Percentiles rank a stretch among this genome's conserved stretches.
These are phyloP conservation scores for Osmerus eperlanus DNA, from an alignment of 2,113 vertebrate genomes.

Conservation along the genomic window DNA sequence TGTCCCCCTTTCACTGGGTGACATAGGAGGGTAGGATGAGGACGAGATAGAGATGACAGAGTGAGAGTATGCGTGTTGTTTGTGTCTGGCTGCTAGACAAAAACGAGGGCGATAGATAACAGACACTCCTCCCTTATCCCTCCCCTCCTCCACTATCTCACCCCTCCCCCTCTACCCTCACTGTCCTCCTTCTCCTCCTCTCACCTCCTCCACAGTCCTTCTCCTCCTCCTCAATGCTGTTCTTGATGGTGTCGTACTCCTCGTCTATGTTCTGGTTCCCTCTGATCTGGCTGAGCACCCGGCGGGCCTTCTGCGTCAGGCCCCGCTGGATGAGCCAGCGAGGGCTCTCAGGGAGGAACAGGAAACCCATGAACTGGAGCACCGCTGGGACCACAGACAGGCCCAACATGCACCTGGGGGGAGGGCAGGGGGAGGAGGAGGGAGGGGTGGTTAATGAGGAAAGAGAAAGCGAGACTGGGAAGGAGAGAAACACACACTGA, in stretches of 20 bases:
- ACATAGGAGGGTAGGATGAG: background rate
- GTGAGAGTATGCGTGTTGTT: background rate
- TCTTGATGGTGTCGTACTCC: slow-evolving; percentile 79
- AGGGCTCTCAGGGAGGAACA: slow-evolving; percentile 94
- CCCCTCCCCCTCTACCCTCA: slow-evolving; percentile 70
- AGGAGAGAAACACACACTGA: background rate
- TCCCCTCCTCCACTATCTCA: background rate
- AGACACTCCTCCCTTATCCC: too few relatives aligned
- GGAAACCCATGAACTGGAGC: slow-evolving; percentile 94
- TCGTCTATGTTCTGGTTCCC: slow-evolving; percentile 80
- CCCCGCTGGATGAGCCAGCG: slow-evolving; percentile 97
- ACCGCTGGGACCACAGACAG: slow-evolving; percentile 84
- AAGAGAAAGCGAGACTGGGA: background rate
- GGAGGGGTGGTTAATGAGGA: slow-evolving; percentile 1
- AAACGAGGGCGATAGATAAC: too few relatives aligned
- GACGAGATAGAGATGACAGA: background rate
- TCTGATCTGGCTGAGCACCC: slow-evolving; percentile 82
- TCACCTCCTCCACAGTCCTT: slow-evolving; percentile 68
- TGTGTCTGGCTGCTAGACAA: background rate
- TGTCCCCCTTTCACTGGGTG: background rate
- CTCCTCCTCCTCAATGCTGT: slow-evolving; percentile 60
- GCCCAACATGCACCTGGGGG: slow-evolving; percentile 90
- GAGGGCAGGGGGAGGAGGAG: slow-evolving; percentile 41
- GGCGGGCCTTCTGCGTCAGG: slow-evolving; percentile 79
- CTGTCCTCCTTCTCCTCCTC: slow-evolving; percentile 94